A percentile compares a stretch with the other conserved stretches of the same genome.
Evolutionary conservation across 2,888 invertebrate genomes (phyloP).

Genomic region (Orthosia incerta): DNA sequence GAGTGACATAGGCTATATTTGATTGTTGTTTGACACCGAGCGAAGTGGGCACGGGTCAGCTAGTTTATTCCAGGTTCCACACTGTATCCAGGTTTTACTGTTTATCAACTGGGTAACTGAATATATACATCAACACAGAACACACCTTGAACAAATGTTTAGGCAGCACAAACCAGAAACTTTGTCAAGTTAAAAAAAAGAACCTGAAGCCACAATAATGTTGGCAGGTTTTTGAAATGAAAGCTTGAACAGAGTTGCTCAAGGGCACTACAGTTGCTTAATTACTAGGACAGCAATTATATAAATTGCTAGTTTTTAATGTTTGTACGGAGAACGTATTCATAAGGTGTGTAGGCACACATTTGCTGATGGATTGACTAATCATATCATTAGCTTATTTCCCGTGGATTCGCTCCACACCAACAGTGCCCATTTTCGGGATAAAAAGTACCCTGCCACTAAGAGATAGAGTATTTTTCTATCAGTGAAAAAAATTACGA

Average conservation of each 20-base stretch:
- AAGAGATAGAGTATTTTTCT: too few relatives aligned
- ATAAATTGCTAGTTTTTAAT: conserved; percentile 3
- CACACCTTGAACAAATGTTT: not conserved
- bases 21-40: too few relatives aligned
- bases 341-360: not conserved
- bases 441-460: too few relatives aligned
- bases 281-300: conserved; percentile 9
- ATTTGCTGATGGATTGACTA: not conserved
- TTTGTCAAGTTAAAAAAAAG: not conserved
- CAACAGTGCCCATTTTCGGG: too few relatives aligned
- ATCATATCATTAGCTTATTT: not conserved
- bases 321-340: not conserved
- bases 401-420: too few relatives aligned
- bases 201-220: not conserved
- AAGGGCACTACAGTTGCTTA: not conserved
- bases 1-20: too few relatives aligned
- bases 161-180: not conserved
- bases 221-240: not conserved
- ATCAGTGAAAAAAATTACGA: too few relatives aligned
- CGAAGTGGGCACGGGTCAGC: too few relatives aligned
- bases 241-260: not conserved
- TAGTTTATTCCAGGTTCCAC: too few relatives aligned
- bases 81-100: too few relatives aligned
- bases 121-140: not conserved
- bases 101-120: not conserved